Percentiles rank a stretch among this genome's conserved stretches.
phyloP scores from a whole-genome alignment of 2,113 vertebrate genomes.

The Formicarius rufipectus region DNA sequence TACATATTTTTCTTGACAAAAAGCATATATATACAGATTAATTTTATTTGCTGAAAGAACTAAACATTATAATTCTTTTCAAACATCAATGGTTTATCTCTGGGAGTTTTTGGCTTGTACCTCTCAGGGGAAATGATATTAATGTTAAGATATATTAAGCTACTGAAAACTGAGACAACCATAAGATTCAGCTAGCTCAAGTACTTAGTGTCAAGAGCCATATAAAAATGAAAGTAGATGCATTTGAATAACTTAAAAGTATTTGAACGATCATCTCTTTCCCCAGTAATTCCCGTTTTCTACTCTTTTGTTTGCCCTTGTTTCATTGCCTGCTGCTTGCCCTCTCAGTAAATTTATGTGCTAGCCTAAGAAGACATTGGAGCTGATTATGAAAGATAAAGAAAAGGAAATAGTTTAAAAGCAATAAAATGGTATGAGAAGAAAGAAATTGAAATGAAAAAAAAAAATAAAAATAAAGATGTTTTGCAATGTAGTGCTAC shows the following conservation, averaged over 20 bases:
- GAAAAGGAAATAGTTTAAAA: conserved; percentile 29
- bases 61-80: not conserved
- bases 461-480: not conserved
- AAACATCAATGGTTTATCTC: not conserved
- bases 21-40: not conserved
- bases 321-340: not conserved
- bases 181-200: not conserved
- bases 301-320: not conserved
- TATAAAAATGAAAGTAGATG: not conserved
- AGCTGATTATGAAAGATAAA: not conserved
- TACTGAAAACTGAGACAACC: not conserved
- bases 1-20: not conserved
- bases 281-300: not conserved
- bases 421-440: conserved; percentile 27
- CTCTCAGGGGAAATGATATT: not conserved
- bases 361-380: not conserved
- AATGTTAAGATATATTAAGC: not conserved
- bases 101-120: not conserved
- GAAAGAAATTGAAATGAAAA: conserved; percentile 17
- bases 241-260: not conserved
- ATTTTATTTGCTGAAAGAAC: not conserved
- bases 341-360: not conserved
- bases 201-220: not conserved
- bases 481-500: not conserved
- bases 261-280: not conserved